Base-by-base conservation (phyloP, 2,888 invertebrate species). In the Cryptosula pallasiana region DNA sequence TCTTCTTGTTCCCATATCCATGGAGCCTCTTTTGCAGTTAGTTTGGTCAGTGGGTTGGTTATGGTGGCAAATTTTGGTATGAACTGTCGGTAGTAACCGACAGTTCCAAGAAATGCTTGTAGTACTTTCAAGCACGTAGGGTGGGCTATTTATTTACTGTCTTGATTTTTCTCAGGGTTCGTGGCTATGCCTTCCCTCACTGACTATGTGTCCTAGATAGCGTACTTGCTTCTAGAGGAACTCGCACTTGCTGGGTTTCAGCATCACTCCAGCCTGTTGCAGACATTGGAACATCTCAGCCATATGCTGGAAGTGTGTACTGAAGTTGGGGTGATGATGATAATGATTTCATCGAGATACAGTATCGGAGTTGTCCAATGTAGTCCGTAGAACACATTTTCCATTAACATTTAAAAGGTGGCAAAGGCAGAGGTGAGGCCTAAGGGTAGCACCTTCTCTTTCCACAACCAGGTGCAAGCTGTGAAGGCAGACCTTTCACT, bases 191-290 rank as follows among this genome's bases (percentile, higher is more conserved):
- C n/a, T 45, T 5, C 27, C 20, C 45, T 45, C 9, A 23, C 45
- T 29, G 1, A 73, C 35, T 27, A 73, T 55, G 35, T 73, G 73
- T 20, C 73, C 73, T 29, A 73, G 35, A 13, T 58, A 73, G 2
- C 54, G 32, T 2, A 73, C 25, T 32, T 35, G 1, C 1, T 20
- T n/a, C 27, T 36, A 36, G 35, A 69, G n/a, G 13, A 76, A 72
- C n/a, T 32, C 20, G 71, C 78, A 78, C 72, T 79, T 79, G 27
- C 58, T 73, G 1, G 75, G 74, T 69, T 77, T 75, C 9, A 79
- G 54, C 45, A 73, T 77, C 32, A 80, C 9, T 45, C 45, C 45
- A 20, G 45, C 45, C 45, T 45, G 5, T 23, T 73, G 29, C 16
- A 78, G 73, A n/a, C 75, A 57, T 20, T 71, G 35, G 35, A 78